phyloP scores from a whole-genome alignment of 2,888 invertebrate genomes.

The Machimus rusticus region DNA sequence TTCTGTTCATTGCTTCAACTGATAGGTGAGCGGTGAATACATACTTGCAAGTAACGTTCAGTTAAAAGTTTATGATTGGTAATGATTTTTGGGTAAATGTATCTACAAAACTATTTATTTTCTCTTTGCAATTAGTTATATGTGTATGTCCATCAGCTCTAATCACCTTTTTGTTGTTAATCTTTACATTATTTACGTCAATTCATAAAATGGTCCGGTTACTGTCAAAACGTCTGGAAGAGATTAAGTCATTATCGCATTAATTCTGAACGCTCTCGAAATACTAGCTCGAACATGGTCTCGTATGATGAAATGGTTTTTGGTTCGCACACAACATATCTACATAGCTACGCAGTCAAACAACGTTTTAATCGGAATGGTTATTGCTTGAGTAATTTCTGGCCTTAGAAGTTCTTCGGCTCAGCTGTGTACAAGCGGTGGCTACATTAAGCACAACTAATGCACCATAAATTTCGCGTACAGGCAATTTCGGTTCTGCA shows the following conservation, averaged over 20 bases:
- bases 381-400: not conserved
- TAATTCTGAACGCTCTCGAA: not conserved
- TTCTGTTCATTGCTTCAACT: too few species aligned
- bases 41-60: too few species aligned
- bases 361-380: not conserved
- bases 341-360: not conserved
- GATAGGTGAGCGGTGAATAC: too few species aligned
- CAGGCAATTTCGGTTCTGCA: not conserved
- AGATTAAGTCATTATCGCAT: not conserved
- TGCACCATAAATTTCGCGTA: conserved; percentile 4
- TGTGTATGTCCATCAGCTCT: too few species aligned
- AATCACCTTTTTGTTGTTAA: not conserved
- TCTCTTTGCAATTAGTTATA: too few species aligned
- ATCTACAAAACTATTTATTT: too few species aligned
- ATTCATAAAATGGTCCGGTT: not conserved
- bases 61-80: too few species aligned
- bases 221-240: not conserved
- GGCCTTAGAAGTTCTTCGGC: not conserved
- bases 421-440: not conserved
- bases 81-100: too few species aligned
- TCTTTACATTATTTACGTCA: not conserved
- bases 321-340: not conserved
- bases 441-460: not conserved
- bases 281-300: not conserved
- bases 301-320: not conserved